Percentiles rank a stretch among this genome's conserved stretches.
Conservation (phyloP, 64 coral and sea anemone species). For the Stichodactyla mertensii region DNA sequence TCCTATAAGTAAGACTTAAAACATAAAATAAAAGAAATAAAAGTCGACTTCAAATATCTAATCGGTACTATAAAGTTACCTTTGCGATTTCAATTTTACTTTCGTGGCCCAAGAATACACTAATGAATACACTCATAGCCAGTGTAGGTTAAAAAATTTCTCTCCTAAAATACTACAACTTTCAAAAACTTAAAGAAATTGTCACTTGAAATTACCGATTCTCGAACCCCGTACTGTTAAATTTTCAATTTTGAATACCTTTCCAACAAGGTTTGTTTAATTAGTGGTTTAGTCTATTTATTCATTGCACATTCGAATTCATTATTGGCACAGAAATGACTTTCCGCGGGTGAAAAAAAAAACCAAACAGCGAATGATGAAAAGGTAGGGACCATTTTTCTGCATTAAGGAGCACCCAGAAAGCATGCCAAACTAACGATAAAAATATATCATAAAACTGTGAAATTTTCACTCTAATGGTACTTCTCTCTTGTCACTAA, state of each 20-base stretch:
- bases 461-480: background rate
- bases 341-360: background rate
- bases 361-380: background rate
- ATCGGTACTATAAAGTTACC: background rate
- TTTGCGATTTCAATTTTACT: background rate
- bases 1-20: background rate
- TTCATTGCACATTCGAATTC: slow-evolving; percentile 1
- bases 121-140: background rate
- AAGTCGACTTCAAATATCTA: background rate
- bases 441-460: background rate
- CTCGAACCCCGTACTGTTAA: background rate
- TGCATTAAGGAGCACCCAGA: background rate
- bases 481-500: background rate
- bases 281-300: background rate
- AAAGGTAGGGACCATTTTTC: background rate
- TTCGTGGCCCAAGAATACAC: background rate
- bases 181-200: background rate
- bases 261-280: background rate
- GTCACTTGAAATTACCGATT: background rate
- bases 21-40: background rate
- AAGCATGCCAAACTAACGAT: background rate
- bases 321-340: background rate
- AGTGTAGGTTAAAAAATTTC: background rate
- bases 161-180: background rate
- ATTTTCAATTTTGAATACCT: background rate